A percentile compares a stretch with the other conserved stretches of the same genome.
These are phyloP conservation scores for Euzetes globulus DNA, from an alignment of 2,888 invertebrate genomes.

Conservation along the genomic window DNA sequence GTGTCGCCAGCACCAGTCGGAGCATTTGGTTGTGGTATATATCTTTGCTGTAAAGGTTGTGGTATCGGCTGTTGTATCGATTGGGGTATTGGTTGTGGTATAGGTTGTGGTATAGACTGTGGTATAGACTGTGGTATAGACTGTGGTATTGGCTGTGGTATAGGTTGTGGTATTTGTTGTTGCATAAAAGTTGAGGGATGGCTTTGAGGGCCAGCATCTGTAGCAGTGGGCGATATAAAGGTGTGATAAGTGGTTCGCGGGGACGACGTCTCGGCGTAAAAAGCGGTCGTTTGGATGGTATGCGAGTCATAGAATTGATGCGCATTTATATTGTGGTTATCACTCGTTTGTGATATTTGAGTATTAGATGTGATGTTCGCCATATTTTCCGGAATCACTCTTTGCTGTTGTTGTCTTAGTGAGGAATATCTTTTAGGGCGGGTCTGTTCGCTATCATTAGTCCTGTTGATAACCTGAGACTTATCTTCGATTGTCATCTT, in stretches of 20 bases:
- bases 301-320: conserved; percentile 33
- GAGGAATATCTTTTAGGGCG: conserved; percentile 63
- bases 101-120: conserved; percentile 4
- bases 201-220: background rate
- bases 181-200: conserved; percentile 20
- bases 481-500: conserved; percentile 27
- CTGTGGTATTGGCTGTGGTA: conserved; percentile 2
- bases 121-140: conserved; percentile 8
- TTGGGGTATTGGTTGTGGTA: background rate
- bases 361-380: background rate
- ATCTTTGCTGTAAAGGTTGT: background rate
- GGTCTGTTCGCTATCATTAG: conserved; percentile 1
- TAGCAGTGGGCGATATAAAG: conserved; percentile 22
- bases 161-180: conserved; percentile 1
- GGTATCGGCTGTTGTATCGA: conserved; percentile 9
- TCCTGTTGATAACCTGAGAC: background rate
- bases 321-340: conserved; percentile 7
- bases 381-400: conserved; percentile 8
- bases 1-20: background rate
- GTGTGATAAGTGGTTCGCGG: conserved; percentile 20
- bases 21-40: background rate
- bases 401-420: conserved; percentile 53
- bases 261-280: conserved; percentile 7
- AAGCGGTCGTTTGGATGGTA: conserved; percentile 22
- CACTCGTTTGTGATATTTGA: conserved; percentile 14